A percentile compares a stretch with the other conserved stretches of the same genome.
These are phyloP conservation scores for Amphipoea oculea DNA, from an alignment of 2,888 invertebrate species.

Conservation along the genomic window DNA sequence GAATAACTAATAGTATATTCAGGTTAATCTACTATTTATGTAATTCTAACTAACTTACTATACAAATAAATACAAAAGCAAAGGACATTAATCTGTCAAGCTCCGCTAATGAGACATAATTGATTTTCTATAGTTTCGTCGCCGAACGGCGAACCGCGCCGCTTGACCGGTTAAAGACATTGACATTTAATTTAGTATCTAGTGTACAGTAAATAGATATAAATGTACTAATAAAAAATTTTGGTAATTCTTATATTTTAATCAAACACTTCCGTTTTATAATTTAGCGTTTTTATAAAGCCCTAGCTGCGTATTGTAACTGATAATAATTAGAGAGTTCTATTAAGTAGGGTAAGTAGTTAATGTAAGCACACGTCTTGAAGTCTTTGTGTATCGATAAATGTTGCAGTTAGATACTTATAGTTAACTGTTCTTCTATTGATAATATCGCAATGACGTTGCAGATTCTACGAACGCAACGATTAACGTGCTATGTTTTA, in stretches of 20 bases:
- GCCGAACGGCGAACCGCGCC: no score
- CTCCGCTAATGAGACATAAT: no score
- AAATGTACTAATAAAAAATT: no score
- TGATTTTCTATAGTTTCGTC: no score
- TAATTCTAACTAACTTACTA: no score
- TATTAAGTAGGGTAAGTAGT: not conserved
- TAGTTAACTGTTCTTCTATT: constrained; percentile 16
- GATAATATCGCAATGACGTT: constrained; percentile 41
- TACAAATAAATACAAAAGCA: no score
- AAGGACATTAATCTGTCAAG: no score
- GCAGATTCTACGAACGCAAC: constrained; percentile 17
- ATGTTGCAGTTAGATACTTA: constrained; percentile 11
- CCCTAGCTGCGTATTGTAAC: not conserved
- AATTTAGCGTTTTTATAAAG: not conserved
- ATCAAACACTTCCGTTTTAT: not conserved
- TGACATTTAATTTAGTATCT: no score
- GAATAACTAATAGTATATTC: no score
- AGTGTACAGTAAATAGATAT: no score
- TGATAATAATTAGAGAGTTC: not conserved
- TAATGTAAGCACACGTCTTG: not conserved
- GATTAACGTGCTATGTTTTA: constrained; percentile 2
- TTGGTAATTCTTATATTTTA: not conserved
- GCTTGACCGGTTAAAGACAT: no score
- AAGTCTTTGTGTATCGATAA: constrained; percentile 23
- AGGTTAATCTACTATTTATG: no score